Evolutionary conservation across 2,888 invertebrate species (phyloP), one percentile per base, ranked within the genome.

Genomic region (Chymomyza caudatula): DNA sequence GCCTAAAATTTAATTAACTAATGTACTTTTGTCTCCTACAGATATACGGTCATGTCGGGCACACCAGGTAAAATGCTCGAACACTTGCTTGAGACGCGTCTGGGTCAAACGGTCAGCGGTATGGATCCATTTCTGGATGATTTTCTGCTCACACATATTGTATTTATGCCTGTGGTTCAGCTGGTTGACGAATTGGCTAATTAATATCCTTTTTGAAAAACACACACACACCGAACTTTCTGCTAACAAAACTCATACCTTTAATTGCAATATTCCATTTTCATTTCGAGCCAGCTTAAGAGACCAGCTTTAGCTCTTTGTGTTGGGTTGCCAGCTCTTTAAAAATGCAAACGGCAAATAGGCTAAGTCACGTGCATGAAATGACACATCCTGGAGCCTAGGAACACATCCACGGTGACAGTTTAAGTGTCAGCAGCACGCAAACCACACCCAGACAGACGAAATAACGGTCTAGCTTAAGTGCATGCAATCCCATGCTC

Each of bases 21-120:
- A 64, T 53, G 1, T 42, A 56, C 6, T 20, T n/a, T 37, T 22
- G 2, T 20, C 53, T n/a, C 6, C 44, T 75, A 2, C 87, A 95
- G 95, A 90, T 96, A 96, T 89, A 95, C 95, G 82, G 95, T 96
- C 77, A 95, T 96, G 95, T 95, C 96, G 69, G 96, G 96, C 60
- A 95, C 95, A 65, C 94, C 96, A 51, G 94, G 95, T 88, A 96
- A 96, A 90, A 96, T 96, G 94, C 89, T 96, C 78, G 96, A 96
- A 89, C 95, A 96, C 91, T 91, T 96, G 54, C 91, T 96, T 77
- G 96, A 96, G 89, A 96, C 96, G 13, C 91, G 95, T 65, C 91
- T 96, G 78, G 94, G 95, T 75, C 93, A 93, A 70, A 91, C 92
- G 72, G 91, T 92, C 64, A 92, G 90, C 76, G 92, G 92, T 76